Base-by-base conservation (phyloP, 1,140 invertebrate genomes). In the Trichoplusia ni region DNA sequence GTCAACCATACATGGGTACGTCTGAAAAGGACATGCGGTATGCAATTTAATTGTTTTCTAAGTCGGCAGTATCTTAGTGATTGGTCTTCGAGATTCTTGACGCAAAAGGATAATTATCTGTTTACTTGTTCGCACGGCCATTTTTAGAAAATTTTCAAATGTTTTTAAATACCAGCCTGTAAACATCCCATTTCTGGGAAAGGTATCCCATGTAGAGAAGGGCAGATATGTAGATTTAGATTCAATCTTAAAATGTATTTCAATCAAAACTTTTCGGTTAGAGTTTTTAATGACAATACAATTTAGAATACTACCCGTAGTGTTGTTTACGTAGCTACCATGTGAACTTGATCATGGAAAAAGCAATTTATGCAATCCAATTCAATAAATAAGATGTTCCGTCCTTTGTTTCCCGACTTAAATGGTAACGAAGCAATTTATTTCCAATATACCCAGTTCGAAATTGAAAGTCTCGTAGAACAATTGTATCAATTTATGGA, bases 401-500 rank as follows among this genome's bases (percentile, higher is more conserved):
- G n/a, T 54, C 49, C 51, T 54, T 54, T 54, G 56, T 51, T 60
- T 54, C 8, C 13, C 18, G 13, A 44, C 14, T 40, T 33, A 46
- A 59, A 59, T 59, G 29, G 27, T 59, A 56, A 25, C 46, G 37
- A 42, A 59, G 54, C 47, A 68, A 61, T 64, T 62, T 53, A 42
- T 64, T 69, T 63, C 40, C 38, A 59, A 69, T 60, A 64, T 44
- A 64, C 37, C 23, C 44, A 51, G 33, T 59, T 42, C 38, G 65
- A 62, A 68, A 64, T 64, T 68, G 68, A 69, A 49, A 67, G 68
- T 71, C 58, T 18, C 25, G 21, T 74, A 47, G 42, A 64, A 71
- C 65, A 64, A 78, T 77, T 73, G 71, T 69, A 68, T 61, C 66
- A 63, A 69, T 81, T 76, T 77, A 82, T 79, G 64, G 69, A 64